Evolutionary conservation across 2,113 vertebrate species (phyloP).

Genomic region (Todiramphus saurophagus): DNA sequence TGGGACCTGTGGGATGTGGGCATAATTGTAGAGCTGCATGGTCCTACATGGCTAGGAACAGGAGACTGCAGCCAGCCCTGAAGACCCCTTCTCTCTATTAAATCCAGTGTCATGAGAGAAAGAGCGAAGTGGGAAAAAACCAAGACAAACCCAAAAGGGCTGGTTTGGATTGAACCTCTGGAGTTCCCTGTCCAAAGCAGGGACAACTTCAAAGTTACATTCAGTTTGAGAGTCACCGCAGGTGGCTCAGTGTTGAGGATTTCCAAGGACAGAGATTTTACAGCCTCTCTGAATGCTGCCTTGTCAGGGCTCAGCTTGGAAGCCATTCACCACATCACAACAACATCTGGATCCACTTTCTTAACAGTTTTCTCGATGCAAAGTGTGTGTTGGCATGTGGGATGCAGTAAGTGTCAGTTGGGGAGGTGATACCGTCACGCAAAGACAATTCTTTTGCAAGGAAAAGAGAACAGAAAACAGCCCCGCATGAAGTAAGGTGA

Average conservation of each 20-base stretch:
- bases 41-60: not conserved
- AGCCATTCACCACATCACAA: not conserved
- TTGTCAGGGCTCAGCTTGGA: not conserved
- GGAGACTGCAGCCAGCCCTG: not conserved
- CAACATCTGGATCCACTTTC: constrained; percentile 28
- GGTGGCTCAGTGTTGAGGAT: not conserved
- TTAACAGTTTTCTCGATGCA: not conserved
- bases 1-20: not conserved
- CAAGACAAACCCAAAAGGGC: not conserved
- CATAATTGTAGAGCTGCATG: not conserved
- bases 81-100: not conserved
- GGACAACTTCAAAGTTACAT: not conserved
- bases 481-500: not conserved
- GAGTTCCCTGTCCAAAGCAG: not conserved
- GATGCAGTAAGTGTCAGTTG: not conserved
- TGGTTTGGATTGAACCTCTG: not conserved
- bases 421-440: not conserved
- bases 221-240: not conserved
- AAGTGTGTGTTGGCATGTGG: not conserved
- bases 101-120: not conserved
- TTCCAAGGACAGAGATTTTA: not conserved
- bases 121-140: accelerated
- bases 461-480: not conserved
- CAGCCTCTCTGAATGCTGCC: not conserved
- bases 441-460: constrained; percentile 10